phyloP scores from a whole-genome alignment of 2,797 vertebrate genomes.

The Nyctibius grandis region DNA sequence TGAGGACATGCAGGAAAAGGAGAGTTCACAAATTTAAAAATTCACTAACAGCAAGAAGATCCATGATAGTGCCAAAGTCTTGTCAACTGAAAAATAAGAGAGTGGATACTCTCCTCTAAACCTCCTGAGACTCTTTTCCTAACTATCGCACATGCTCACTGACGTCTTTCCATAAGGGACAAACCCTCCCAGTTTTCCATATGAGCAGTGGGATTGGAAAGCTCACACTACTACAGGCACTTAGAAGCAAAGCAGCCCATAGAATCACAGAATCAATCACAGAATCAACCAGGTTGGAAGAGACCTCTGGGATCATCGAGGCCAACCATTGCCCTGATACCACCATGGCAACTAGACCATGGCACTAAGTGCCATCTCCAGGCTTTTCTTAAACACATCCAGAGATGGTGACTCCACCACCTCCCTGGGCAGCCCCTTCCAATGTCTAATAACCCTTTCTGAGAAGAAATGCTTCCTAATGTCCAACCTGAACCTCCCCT shows the following conservation, averaged over 20 bases:
- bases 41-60: not conserved
- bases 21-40: not conserved
- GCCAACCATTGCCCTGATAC: too few relatives aligned
- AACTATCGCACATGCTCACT: not conserved
- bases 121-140: not conserved
- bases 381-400: too few relatives aligned
- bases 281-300: too few relatives aligned
- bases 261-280: too few relatives aligned
- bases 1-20: not conserved
- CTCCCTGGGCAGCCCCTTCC: too few relatives aligned
- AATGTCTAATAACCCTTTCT: too few relatives aligned
- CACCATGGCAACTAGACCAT: too few relatives aligned
- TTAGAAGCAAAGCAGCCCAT: not conserved
- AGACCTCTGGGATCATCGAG: too few relatives aligned
- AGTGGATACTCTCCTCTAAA: not conserved
- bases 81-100: not conserved
- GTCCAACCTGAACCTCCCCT: too few relatives aligned
- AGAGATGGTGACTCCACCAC: too few relatives aligned
- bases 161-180: not conserved
- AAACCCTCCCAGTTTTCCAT: not conserved
- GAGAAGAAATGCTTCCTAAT: too few relatives aligned
- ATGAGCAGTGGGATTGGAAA: not conserved
- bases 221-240: fast-evolving
- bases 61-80: not conserved
- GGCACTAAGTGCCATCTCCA: too few relatives aligned